Evolutionary conservation across 2,888 invertebrate genomes (phyloP).

Genomic region (Watsonalla binaria): DNA sequence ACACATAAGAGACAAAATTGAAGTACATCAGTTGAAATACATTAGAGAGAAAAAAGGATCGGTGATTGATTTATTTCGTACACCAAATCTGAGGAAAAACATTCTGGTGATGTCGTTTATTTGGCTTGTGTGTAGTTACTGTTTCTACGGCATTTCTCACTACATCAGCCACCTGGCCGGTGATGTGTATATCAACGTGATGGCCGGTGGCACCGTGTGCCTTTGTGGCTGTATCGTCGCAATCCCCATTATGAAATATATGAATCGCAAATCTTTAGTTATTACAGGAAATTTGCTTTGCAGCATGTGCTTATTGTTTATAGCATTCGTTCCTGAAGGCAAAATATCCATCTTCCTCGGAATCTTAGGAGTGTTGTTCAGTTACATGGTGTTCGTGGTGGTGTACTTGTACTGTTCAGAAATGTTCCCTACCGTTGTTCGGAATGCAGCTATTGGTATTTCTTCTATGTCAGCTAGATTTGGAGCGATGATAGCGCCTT

Average conservation of each 20-base stretch:
- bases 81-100: slow-evolving; percentile 82
- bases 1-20: slow-evolving; percentile 53
- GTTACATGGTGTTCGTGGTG: slow-evolving; percentile 88
- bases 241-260: slow-evolving; percentile 80
- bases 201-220: slow-evolving; percentile 82
- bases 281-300: slow-evolving; percentile 77
- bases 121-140: slow-evolving; percentile 88
- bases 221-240: slow-evolving; percentile 77
- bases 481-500: slow-evolving; percentile 91
- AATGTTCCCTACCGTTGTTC: slow-evolving; percentile 91
- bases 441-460: slow-evolving; percentile 90
- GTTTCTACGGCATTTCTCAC: slow-evolving; percentile 86
- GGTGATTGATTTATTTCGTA: slow-evolving; percentile 81
- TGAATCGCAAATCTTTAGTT: slow-evolving; percentile 81
- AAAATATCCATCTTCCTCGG: slow-evolving; percentile 78
- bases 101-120: slow-evolving; percentile 84
- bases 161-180: slow-evolving; percentile 87
- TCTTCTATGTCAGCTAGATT: slow-evolving; percentile 91
- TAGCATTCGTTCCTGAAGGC: slow-evolving; percentile 77
- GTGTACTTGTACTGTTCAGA: slow-evolving; percentile 91
- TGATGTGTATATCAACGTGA: slow-evolving; percentile 88
- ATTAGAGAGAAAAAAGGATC: slow-evolving; percentile 51
- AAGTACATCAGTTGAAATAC: slow-evolving; percentile 42
- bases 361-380: slow-evolving; percentile 85
- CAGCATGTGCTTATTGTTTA: slow-evolving; percentile 78